phyloP scores from a whole-genome alignment of 2,888 invertebrate species.

The Metacarcinus magister region DNA sequence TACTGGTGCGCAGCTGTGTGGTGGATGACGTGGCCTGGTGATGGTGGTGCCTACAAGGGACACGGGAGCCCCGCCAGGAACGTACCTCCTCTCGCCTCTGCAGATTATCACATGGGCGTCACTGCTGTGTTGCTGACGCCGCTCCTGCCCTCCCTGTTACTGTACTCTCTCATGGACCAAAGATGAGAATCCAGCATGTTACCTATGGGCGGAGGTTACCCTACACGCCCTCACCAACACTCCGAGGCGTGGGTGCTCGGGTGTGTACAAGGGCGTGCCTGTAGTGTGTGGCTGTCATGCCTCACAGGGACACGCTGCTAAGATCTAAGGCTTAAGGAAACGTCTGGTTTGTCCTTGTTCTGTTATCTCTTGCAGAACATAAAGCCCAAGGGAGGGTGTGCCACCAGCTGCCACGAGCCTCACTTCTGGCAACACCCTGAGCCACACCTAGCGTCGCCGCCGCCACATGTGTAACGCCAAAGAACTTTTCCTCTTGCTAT shows the following conservation, averaged over 20 bases:
- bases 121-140: conserved; percentile 61
- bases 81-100: conserved; percentile 68
- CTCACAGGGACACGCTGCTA: not conserved
- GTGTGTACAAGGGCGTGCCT: not conserved
- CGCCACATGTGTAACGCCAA: not conserved
- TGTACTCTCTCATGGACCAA: conserved; percentile 22
- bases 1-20: conserved; percentile 49
- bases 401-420: not conserved
- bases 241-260: not conserved
- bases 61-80: conserved; percentile 51
- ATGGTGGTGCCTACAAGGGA: conserved; percentile 51
- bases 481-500: not conserved
- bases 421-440: not conserved
- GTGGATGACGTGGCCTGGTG: conserved; percentile 42
- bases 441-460: not conserved
- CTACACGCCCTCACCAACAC: not conserved
- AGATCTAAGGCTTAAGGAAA: not conserved
- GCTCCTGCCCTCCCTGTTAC: conserved; percentile 31
- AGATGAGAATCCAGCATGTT: not conserved
- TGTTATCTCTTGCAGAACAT: not conserved
- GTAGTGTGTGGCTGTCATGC: not conserved
- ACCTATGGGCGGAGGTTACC: not conserved
- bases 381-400: not conserved
- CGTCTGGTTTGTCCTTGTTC: not conserved
- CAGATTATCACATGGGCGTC: conserved; percentile 69